Evolutionary conservation across 2,888 invertebrate genomes (phyloP), one percentile per base, ranked within the genome.

Genomic region (Ptilodon capucinus): DNA sequence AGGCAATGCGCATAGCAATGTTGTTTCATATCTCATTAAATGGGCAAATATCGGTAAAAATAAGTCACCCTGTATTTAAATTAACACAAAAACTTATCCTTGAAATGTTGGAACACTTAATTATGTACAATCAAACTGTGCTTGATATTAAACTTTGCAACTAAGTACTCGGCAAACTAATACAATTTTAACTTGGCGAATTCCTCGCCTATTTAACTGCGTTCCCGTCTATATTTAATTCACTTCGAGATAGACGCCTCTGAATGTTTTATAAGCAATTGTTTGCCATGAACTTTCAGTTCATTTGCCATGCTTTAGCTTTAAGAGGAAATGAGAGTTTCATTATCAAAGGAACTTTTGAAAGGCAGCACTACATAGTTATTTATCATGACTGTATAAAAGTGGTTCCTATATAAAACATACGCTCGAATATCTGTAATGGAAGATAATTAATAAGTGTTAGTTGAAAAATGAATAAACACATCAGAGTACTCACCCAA

Each of bases 131-230:
- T 14, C 32, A 32, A 32, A 13, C n/a, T 47, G 67, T 57, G 51
- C 61, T 57, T 58, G 48, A 52, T 57, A 54, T 46, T 32, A 35
- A 67, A 50, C 64, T 67, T 58, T 48, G 17, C 54, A 56, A 64
- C 51, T 51, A 54, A 58, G 61, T 51, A 47, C 60, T 60, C 53
- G 49, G 64, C 71, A n/a, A 74, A 73, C 71, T 65, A 72, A 70
- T 72, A 54, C 59, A 71, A 71, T 51, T 71, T 70, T 64, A 66
- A 72, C 58, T 64, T 60, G 67, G 69, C 58, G 69, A 71, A 65
- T 65, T 61, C 57, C 57, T 53, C 56, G 57, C 53, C 55, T 62
- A 64, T 60, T 72, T 65, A 60, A 58, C 56, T 58, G 62, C 36
- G 48, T 44, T 63, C 55, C 59, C 64, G 57, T 74, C 73, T 66